Percentiles rank a stretch among this genome's conserved stretches.
Evolutionary conservation across 2,113 vertebrate species (phyloP).

Genomic region (Micromys minutus): DNA sequence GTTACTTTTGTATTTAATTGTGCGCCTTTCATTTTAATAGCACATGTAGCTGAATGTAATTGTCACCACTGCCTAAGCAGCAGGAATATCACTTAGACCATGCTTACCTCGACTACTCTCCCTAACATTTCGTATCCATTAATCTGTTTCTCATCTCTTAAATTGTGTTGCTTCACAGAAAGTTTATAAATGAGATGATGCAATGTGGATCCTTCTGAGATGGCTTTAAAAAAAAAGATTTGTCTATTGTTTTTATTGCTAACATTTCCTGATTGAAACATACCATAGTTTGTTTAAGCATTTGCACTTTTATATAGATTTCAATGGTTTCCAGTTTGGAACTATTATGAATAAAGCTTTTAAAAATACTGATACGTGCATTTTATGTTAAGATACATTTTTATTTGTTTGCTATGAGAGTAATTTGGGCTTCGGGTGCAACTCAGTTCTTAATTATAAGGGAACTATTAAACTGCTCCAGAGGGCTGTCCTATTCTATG

Average conservation of each 20-base stretch:
- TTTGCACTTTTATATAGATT: not conserved
- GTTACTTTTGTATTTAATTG: not conserved
- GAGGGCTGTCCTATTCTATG: not conserved
- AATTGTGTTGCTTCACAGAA: not conserved
- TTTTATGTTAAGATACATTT: conserved; percentile 27
- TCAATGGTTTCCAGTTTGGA: conserved; percentile 34
- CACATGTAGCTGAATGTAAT: not conserved
- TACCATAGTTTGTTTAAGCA: not conserved
- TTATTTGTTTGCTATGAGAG: conserved; percentile 30
- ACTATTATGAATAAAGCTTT: conserved; percentile 37
- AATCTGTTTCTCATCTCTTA: not conserved
- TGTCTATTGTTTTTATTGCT: conserved; percentile 44
- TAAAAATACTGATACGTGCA: not conserved
- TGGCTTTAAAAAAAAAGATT: not conserved
- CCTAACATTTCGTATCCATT: not conserved
- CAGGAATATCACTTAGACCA: not conserved
- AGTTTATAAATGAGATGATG: not conserved
- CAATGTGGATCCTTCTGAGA: not conserved
- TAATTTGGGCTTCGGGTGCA: not conserved
- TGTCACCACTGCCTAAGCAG: not conserved
- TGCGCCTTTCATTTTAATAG: not conserved
- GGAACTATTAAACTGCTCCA: not conserved
- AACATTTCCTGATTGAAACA: conserved; percentile 4
- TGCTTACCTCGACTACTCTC: not conserved
- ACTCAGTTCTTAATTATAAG: conserved; percentile 45